These are phyloP conservation scores for Acrocephalus kingi DNA, from an alignment of 2,113 vertebrate species.

Conservation along the genomic window DNA sequence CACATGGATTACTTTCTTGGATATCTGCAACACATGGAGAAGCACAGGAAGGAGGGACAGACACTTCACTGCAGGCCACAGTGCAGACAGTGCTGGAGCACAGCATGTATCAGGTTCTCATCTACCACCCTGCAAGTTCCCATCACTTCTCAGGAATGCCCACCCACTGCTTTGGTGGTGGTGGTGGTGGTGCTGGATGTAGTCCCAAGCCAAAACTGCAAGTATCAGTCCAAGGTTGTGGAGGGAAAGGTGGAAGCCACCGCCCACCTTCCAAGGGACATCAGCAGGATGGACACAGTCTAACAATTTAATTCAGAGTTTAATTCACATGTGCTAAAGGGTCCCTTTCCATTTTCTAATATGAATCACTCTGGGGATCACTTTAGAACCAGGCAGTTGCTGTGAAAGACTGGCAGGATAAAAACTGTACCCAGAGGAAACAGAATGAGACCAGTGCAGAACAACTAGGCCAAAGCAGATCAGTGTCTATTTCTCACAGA, in stretches of 20 bases:
- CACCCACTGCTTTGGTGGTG: not conserved
- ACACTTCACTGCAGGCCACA: not conserved
- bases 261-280: not conserved
- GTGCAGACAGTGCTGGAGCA: not conserved
- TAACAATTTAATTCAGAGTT: not conserved
- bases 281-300: not conserved
- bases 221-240: not conserved
- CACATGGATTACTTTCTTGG: not conserved
- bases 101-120: not conserved
- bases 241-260: not conserved
- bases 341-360: not conserved
- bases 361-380: not conserved
- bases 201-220: not conserved
- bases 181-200: not conserved
- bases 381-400: not conserved
- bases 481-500: not conserved
- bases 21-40: not conserved
- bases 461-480: not conserved
- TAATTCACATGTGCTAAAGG: not conserved
- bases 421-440: not conserved
- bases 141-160: not conserved
- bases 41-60: not conserved
- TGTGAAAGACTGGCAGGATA: not conserved
- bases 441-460: not conserved
- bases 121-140: not conserved